Evolutionary conservation across 2,797 vertebrate species (phyloP).

Genomic region (Parauchenoglanis ngamensis): DNA sequence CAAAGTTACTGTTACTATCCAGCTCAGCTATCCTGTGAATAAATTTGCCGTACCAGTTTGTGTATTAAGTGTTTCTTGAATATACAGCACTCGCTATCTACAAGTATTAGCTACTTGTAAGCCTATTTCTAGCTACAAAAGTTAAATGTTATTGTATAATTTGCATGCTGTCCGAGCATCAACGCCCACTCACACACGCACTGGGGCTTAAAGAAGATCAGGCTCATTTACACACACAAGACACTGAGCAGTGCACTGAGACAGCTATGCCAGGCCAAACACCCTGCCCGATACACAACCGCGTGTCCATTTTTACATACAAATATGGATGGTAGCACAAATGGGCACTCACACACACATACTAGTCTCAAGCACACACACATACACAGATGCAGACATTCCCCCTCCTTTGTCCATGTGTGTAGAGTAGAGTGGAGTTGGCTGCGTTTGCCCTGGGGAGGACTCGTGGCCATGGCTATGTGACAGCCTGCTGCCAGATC

Average conservation of each 20-base stretch:
- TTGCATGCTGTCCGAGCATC: constrained; percentile 39
- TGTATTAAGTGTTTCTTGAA: background rate
- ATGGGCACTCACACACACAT: constrained; percentile 30
- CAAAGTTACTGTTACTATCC: background rate
- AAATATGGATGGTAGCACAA: constrained; percentile 49
- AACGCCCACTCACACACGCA: constrained; percentile 48
- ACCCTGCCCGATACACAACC: constrained; percentile 38
- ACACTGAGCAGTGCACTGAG: constrained; percentile 39
- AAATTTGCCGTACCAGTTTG: background rate
- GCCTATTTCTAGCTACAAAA: background rate
- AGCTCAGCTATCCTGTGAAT: background rate
- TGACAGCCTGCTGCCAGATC: constrained; percentile 75
- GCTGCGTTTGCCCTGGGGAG: constrained; percentile 59
- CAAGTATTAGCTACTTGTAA: background rate
- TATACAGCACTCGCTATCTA: background rate
- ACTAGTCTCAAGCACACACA: constrained; percentile 35
- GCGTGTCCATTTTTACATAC: constrained; percentile 45
- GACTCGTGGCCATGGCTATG: constrained; percentile 58
- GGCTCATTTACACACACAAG: constrained; percentile 18
- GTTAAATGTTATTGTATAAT: background rate
- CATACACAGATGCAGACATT: constrained; percentile 51
- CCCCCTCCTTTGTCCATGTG: constrained; percentile 47
- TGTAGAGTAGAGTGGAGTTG: constrained; percentile 55
- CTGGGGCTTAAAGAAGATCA: constrained; percentile 35
- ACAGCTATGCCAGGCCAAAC: constrained; percentile 39